Conservation (phyloP, 2,113 vertebrate genomes). For the Catharus minimus region DNA sequence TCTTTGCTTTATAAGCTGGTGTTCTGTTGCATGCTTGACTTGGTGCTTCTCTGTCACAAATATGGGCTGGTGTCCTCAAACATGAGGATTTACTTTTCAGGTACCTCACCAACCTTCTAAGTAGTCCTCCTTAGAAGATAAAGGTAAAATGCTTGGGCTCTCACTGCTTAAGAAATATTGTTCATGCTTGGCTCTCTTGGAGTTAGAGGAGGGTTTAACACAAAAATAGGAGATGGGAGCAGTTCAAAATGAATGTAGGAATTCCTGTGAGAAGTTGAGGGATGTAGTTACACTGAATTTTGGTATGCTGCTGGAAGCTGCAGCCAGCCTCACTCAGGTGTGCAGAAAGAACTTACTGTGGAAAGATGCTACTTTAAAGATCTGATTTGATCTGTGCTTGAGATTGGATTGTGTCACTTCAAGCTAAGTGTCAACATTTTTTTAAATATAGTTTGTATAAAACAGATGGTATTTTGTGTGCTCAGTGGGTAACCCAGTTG, state of each 20-base stretch:
- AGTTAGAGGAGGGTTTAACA: background rate
- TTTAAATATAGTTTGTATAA: background rate
- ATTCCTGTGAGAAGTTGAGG: background rate
- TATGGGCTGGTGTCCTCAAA: background rate
- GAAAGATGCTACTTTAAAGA: background rate
- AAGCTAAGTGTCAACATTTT: background rate
- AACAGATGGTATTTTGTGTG: background rate
- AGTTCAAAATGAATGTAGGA: background rate
- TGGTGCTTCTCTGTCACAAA: background rate
- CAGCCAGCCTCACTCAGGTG: background rate
- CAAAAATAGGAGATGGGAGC: background rate
- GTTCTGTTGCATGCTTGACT: background rate
- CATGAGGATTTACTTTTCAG: fast-evolving
- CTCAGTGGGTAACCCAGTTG: background rate
- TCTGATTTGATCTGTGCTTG: background rate
- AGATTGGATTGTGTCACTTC: background rate
- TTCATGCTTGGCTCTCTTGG: fast-evolving
- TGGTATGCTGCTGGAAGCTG: background rate
- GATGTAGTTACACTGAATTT: fast-evolving
- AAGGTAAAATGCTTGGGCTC: background rate
- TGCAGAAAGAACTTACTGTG: background rate
- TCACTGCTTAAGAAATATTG: background rate
- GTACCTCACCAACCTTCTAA: background rate
- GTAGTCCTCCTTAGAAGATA: background rate
- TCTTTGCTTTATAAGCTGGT: background rate